Evolutionary conservation across 2,113 vertebrate species (phyloP).

Genomic region (Eira barbara): DNA sequence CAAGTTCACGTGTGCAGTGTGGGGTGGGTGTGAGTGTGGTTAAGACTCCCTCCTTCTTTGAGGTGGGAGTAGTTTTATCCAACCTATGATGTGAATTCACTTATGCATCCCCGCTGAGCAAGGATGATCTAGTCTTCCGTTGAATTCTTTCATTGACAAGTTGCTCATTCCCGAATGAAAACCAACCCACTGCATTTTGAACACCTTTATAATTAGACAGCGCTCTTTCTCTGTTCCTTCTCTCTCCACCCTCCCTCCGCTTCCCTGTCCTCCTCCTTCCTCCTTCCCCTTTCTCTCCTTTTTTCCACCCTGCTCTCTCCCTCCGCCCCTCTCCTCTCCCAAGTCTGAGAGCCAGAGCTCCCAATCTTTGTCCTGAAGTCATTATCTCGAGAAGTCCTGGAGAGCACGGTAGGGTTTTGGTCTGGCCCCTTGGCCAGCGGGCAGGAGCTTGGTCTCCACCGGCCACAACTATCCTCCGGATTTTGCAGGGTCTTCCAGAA

Average conservation of each 20-base stretch:
- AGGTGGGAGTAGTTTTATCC: background rate
- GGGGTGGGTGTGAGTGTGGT: fast-evolving
- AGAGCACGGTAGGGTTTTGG: background rate
- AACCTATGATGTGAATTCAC: background rate
- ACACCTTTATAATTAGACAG: background rate
- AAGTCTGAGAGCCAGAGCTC: background rate
- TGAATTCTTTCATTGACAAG: background rate
- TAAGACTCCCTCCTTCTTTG: background rate
- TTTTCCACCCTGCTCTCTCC: background rate
- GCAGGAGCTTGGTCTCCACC: background rate
- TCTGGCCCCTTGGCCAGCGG: background rate
- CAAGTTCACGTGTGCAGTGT: background rate
- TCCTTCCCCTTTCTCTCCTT: background rate
- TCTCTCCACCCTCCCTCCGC: background rate
- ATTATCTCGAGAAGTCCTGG: background rate
- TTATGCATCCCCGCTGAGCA: background rate
- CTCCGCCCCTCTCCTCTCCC: background rate
- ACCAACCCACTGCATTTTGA: background rate
- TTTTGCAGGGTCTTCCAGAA: background rate
- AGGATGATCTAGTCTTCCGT: background rate
- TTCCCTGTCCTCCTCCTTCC: background rate
- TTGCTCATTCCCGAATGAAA: background rate
- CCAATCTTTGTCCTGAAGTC: background rate
- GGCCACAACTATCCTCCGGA: background rate
- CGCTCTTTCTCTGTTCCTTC: background rate